Evolutionary conservation across 2,797 vertebrate species (phyloP).

Genomic region (Poeciliopsis presidionis): DNA sequence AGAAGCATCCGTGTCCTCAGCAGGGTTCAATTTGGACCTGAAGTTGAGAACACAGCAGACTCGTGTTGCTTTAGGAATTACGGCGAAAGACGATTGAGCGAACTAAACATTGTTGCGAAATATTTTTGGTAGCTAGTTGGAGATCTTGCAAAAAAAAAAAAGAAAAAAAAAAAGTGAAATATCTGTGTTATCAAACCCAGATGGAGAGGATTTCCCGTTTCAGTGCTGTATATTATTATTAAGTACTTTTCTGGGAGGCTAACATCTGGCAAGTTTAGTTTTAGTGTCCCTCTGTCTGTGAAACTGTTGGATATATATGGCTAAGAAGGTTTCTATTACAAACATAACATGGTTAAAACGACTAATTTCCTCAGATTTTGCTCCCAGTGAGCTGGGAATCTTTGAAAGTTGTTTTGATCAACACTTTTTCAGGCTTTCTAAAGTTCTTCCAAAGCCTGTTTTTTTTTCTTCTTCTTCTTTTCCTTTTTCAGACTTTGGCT

Average conservation of each 20-base stretch:
- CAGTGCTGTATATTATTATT: slow-evolving; percentile 11
- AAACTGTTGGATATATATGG: neutral
- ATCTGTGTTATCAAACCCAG: neutral
- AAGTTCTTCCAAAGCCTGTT: neutral
- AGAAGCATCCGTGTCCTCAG: slow-evolving; percentile 51
- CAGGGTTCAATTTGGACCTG: slow-evolving; percentile 51
- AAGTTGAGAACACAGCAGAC: slow-evolving; percentile 31
- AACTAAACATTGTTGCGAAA: neutral
- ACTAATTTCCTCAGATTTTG: slow-evolving; percentile 6
- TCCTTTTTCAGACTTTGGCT: neutral
- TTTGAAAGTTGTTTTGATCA: slow-evolving; percentile 1
- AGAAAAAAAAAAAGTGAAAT: neutral
- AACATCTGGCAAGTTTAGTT: neutral
- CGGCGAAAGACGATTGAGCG: slow-evolving; percentile 5
- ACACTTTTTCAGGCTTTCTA: neutral
- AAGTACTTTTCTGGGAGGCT: slow-evolving; percentile 3
- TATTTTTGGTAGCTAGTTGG: slow-evolving; percentile 10
- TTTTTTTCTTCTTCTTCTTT: no score
- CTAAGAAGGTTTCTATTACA: neutral
- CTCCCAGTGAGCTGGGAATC: slow-evolving; percentile 1
- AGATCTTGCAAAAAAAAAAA: neutral
- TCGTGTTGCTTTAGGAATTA: slow-evolving; percentile 11
- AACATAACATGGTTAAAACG: neutral
- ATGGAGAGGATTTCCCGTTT: slow-evolving; percentile 14
- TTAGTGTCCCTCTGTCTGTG: slow-evolving; percentile 10